Evolutionary conservation across 2,888 invertebrate species (phyloP), one percentile per base, ranked within the genome.

Genomic region (Noctua comes): DNA sequence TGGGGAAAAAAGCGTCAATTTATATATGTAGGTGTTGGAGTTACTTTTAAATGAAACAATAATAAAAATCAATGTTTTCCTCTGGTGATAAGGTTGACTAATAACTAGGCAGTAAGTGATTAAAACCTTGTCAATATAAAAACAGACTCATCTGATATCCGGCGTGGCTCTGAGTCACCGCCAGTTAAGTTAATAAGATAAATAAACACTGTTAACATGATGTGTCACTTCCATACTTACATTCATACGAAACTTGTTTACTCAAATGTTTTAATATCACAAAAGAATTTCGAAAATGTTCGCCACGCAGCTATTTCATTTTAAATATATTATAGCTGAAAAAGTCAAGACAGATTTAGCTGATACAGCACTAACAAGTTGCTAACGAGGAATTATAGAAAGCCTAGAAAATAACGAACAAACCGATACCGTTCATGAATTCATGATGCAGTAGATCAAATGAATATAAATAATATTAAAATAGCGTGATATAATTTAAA

Each of bases 161-260:
- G 77, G 68, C 24, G 59, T 21, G 31, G 4, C 43, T 65, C 40
- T 84, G 84, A 86, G 70, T 86, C 86, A 86, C 36, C 69, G 36
- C 59, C 80, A 59, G 73, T 62, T 76, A 72, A 69, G 76, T 69
- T 79, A 77, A 57, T 54, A 64, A 51, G 76, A 84, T 78, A 84
- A 82, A 86, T 81, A 88, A 80, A 86, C 51, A 79, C 3, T 79
- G 46, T 77, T 76, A 77, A 68, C 31, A 62, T 59, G 51, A 88
- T 86, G 83, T 86, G 86, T 89, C 89, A 86, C 71, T 73, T 72
- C 59, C 43, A 62, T 77, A 76, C 48, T 51, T 78, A 76, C 51
- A 65, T 64, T 69, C 57, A 46, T 70, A 77, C 66, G 70, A 62
- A 83, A 81, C 71, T 73, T 84, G 79, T 87, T 87, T 87, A 46